These are phyloP conservation scores for Drosophila sechellia DNA, from an alignment of 1,140 invertebrate species.

Conservation along the genomic window DNA sequence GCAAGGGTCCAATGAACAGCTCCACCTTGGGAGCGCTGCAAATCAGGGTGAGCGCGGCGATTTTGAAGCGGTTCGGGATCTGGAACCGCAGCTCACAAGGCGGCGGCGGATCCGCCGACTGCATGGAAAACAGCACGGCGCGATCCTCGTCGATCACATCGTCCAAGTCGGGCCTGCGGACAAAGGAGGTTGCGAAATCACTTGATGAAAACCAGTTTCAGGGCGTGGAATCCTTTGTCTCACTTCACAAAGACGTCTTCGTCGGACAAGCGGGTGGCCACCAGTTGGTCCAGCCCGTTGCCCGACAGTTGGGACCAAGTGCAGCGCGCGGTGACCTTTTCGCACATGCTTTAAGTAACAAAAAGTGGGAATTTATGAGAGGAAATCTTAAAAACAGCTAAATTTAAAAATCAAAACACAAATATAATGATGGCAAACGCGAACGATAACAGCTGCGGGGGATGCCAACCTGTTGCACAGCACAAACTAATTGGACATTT, in stretches of 20 bases:
- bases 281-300: slow-evolving; percentile 47
- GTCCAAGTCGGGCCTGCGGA: slow-evolving; percentile 59
- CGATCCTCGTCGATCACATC: slow-evolving; percentile 66
- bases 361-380: background rate
- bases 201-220: slow-evolving; percentile 46
- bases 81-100: slow-evolving; percentile 64
- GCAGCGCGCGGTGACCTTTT: slow-evolving; percentile 49
- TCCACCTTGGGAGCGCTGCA: slow-evolving; percentile 74
- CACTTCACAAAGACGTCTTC: slow-evolving; percentile 76
- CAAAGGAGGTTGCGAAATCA: slow-evolving; percentile 24
- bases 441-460: slow-evolving; percentile 9
- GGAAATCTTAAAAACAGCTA: background rate
- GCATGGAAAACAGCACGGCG: slow-evolving; percentile 51
- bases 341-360: slow-evolving; percentile 39
- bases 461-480: slow-evolving; percentile 26
- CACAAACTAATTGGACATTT: slow-evolving; percentile 2
- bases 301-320: slow-evolving; percentile 66
- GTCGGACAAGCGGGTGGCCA: slow-evolving; percentile 51
- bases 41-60: slow-evolving; percentile 68
- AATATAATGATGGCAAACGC: background rate
- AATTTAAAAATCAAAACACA: slow-evolving; percentile 39
- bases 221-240: slow-evolving; percentile 70
- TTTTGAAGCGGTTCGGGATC: slow-evolving; percentile 62
- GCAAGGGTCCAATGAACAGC: slow-evolving; percentile 62
- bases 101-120: slow-evolving; percentile 19